Base-by-base conservation (phyloP, 2,797 vertebrate species). In the Momotus momota region DNA sequence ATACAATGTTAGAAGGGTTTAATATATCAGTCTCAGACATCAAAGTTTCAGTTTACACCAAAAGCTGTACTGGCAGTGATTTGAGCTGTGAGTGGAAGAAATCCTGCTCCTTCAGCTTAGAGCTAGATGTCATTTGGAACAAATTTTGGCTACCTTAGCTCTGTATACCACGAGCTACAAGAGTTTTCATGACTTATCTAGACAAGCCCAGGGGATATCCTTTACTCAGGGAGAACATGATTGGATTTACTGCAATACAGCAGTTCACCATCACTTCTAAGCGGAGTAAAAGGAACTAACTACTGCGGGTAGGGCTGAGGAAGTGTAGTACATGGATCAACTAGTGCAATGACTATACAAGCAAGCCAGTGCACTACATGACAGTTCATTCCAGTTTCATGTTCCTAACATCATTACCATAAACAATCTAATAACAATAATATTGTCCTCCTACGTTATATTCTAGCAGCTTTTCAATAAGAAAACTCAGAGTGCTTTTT, bases 181-280 rank as follows among this genome's bases (percentile, higher is more conserved):
- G n/a, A 66, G 7, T 21, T 79, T 40, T 48, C 9, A 31, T 46
- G 14, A 22, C 31, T 69, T 35, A 22, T 10, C 9, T 69, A 51
- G 33, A 51, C 2, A 67, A 31, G 22, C 6, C 14, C 7, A 2
- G 18, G 15, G 5, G 1, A 1, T 49, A 17, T 66, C 4, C 18
- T 62, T 14, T 20, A 14, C 8, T 87, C 19, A 62, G 15, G 22
- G 4, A 27, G 26, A 90, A 43, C 11, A 22, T 12, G 27, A 43
- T 55, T 7, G 10, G 15, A 66, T 70, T 51, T 43, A 35, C 14
- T 17, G 7, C 29, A 64, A 14, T 10, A 21, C 16, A 65, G 10
- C 12, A 43, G 18, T 60, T 74, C 12, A 31, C 9, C 23, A n/a
- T 25, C 43, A 22, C 16, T 78, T 88, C 26, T 43, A 22, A 58